A percentile compares a stretch with the other conserved stretches of the same genome.
phyloP scores from a whole-genome alignment of 2,113 vertebrate genomes.

The Etheostoma cragini region DNA sequence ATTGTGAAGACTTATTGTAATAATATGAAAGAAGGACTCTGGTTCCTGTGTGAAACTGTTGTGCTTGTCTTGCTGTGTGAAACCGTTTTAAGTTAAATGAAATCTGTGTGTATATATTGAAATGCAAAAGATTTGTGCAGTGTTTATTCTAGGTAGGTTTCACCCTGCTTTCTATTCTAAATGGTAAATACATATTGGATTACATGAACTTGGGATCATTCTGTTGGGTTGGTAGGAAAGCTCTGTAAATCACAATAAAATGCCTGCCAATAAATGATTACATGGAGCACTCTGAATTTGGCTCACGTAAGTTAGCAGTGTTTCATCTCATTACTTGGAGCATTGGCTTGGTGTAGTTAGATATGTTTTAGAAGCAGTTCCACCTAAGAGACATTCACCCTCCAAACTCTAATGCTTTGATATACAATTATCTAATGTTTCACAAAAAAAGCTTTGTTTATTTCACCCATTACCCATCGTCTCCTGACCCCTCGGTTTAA shows the following conservation, averaged over 20 bases:
- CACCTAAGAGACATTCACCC: neutral
- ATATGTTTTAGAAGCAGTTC: neutral
- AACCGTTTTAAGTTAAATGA: conserved; percentile 76
- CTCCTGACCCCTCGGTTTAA: neutral
- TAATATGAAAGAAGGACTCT: conserved; percentile 55
- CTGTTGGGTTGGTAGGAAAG: conserved; percentile 33
- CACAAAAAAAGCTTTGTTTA: neutral
- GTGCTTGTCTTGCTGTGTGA: conserved; percentile 65
- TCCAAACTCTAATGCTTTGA: neutral
- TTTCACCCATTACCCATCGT: neutral
- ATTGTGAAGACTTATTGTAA: conserved; percentile 50
- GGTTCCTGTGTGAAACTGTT: conserved; percentile 58
- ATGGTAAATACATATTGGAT: conserved; percentile 33
- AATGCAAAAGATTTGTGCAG: conserved; percentile 47
- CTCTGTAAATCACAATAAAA: conserved; percentile 60
- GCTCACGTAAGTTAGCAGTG: neutral
- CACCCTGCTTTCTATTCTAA: conserved; percentile 34
- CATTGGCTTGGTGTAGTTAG: neutral
- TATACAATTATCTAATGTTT: neutral
- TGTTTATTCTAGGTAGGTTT: conserved; percentile 40
- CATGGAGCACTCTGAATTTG: conserved; percentile 14
- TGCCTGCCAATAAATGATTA: conserved; percentile 68
- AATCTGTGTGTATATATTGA: conserved; percentile 80
- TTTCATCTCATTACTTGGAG: neutral
- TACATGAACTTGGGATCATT: conserved; percentile 27